Evolutionary conservation across 1,140 invertebrate genomes (phyloP).

Genomic region (Drosophila virilis): DNA sequence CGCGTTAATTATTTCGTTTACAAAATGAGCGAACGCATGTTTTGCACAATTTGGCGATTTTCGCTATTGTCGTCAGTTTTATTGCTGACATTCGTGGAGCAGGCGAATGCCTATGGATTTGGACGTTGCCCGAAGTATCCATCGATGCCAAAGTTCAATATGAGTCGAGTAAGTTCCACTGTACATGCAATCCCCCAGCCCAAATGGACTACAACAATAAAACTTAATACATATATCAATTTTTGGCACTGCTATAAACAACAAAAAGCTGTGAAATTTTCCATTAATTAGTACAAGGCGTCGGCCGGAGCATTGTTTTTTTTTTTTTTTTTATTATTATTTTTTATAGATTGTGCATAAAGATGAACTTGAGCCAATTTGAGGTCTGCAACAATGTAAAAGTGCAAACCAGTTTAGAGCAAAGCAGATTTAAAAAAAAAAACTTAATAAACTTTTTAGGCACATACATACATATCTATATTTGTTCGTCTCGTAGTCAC

Average conservation of each 20-base stretch:
- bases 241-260: conserved; percentile 19
- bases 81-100: conserved; percentile 44
- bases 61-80: conserved; percentile 49
- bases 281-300: conserved; percentile 69
- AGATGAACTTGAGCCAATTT: conserved; percentile 78
- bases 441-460: conserved; percentile 39
- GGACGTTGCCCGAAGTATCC: conserved; percentile 87
- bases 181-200: neutral
- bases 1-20: conserved; percentile 16
- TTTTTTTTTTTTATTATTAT: conserved; percentile 17
- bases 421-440: conserved; percentile 49
- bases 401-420: conserved; percentile 74
- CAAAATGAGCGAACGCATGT: conserved; percentile 43
- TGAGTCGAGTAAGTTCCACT: conserved; percentile 85
- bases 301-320: neutral
- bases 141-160: conserved; percentile 87
- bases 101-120: conserved; percentile 83
- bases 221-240: conserved; percentile 23
- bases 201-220: conserved; percentile 1
- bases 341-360: conserved; percentile 67
- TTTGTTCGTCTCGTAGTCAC: conserved; percentile 11
- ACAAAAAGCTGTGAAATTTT: conserved; percentile 52
- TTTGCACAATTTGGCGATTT: conserved; percentile 39
- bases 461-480: conserved; percentile 3
- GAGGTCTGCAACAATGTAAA: conserved; percentile 64